Conservation (phyloP, 2,797 vertebrate species). For the Rhodeus uyekii region DNA sequence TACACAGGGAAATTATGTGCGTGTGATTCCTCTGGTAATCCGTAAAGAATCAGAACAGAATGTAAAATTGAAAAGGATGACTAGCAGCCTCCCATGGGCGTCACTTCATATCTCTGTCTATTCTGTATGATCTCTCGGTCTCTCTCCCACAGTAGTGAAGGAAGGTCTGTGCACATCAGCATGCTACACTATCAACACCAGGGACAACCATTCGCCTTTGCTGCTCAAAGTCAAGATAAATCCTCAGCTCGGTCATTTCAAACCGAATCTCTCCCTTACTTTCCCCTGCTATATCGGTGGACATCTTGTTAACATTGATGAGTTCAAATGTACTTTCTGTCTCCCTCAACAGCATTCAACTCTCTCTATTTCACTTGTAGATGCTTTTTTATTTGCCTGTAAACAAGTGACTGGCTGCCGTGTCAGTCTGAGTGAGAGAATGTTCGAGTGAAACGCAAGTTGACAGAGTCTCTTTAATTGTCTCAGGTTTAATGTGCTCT, state of each 20-base stretch:
- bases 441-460: conserved; percentile 23
- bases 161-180: background rate
- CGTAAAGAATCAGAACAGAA: background rate
- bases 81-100: background rate
- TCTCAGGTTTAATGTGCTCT: conserved; percentile 28
- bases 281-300: background rate
- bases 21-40: background rate
- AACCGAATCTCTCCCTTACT: conserved; percentile 8
- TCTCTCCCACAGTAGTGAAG: background rate
- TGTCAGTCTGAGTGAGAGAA: background rate
- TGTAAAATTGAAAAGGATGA: background rate
- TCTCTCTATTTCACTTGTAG: background rate
- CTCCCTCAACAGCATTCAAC: conserved; percentile 4
- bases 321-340: conserved; percentile 19
- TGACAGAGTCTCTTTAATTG: conserved; percentile 31
- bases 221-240: conserved; percentile 16
- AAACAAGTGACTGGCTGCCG: conserved; percentile 28
- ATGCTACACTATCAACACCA: conserved; percentile 2
- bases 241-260: background rate
- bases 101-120: background rate
- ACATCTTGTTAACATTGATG: conserved; percentile 28
- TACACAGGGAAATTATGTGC: background rate
- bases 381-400: conserved; percentile 18
- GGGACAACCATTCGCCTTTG: background rate
- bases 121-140: background rate